Evolutionary conservation across 2,888 invertebrate genomes (phyloP), one percentile per base, ranked within the genome.

Genomic region (Criorhina ranunculi): DNA sequence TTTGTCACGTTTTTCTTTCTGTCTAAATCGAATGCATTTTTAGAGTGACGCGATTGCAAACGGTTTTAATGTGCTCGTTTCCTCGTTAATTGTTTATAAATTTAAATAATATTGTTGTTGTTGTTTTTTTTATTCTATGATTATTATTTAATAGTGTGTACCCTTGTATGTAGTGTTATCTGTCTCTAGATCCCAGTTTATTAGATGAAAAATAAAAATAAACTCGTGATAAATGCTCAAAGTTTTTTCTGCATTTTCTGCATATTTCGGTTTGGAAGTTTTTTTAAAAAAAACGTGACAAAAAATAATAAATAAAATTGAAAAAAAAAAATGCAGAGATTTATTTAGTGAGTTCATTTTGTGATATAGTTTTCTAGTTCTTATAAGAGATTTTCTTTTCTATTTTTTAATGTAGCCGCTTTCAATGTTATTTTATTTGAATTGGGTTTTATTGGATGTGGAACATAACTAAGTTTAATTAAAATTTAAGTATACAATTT

Each of bases 321-420:
- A n/a, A 31, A 9, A 57, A 57, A 40, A 17, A 77, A 57, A 57
- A 82, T 83, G 82, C 72, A 78, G 55, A 78, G 73, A 78, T 35
- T 78, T 62, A 35, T 78, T 67, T 83, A 73, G 82, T 83, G 59
- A 78, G 82, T 83, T 57, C 33, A 24, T 64, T n/a, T 64, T 49
- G 64, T 76, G 46, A 31, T 33, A 53, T 51, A 72, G 64, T 70
- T 69, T 49, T 49, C 33, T 46, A 19, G 17, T 42, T 59, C 8
- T 40, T 19, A 15, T 53, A 33, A 53, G 31, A 33, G 6, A 33
- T n/a, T 15, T 33, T 55, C 31, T 15, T 2, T 12, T 12, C 12
- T n/a, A 11, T 1, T 15, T 29, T 1, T 5, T 2, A 24, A 55
- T 35, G 15, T 31, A 17, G 7, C 17, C 49, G 46, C 33, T 35